These are phyloP conservation scores for Rhagonycha lutea DNA, from an alignment of 2,888 invertebrate species.

Conservation along the genomic window DNA sequence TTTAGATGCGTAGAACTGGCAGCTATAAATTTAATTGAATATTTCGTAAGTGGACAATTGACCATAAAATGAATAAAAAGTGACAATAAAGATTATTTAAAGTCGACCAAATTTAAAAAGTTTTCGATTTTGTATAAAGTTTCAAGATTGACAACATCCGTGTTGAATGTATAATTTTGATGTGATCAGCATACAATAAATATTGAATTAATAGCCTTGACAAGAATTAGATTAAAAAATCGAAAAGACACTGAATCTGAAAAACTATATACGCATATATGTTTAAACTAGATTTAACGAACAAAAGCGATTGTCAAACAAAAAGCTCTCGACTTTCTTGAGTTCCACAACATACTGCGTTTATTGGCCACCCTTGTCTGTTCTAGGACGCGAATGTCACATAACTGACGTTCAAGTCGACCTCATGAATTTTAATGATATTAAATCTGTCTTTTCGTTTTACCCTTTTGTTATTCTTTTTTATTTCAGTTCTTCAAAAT, in stretches of 20 bases:
- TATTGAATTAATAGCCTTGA: neutral
- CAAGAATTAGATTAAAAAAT: neutral
- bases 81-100: neutral
- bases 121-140: neutral
- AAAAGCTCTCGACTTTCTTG: conserved; percentile 30
- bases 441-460: conserved; percentile 43
- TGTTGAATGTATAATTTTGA: neutral
- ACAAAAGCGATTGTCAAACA: conserved; percentile 28
- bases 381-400: conserved; percentile 40
- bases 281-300: conserved; percentile 13
- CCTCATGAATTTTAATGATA: conserved; percentile 45
- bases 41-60: neutral
- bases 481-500: conserved; percentile 16
- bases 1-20: neutral
- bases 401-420: conserved; percentile 42
- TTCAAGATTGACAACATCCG: neutral
- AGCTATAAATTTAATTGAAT: neutral
- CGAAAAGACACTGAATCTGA: neutral
- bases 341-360: conserved; percentile 37
- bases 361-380: conserved; percentile 45
- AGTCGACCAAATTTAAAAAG: neutral
- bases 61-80: neutral
- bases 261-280: neutral
- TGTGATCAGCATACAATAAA: neutral
- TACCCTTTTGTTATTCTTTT: conserved; percentile 33